Evolutionary conservation across 2,797 vertebrate species (phyloP), one percentile per base, ranked within the genome.

Genomic region (Amblyraja radiata): DNA sequence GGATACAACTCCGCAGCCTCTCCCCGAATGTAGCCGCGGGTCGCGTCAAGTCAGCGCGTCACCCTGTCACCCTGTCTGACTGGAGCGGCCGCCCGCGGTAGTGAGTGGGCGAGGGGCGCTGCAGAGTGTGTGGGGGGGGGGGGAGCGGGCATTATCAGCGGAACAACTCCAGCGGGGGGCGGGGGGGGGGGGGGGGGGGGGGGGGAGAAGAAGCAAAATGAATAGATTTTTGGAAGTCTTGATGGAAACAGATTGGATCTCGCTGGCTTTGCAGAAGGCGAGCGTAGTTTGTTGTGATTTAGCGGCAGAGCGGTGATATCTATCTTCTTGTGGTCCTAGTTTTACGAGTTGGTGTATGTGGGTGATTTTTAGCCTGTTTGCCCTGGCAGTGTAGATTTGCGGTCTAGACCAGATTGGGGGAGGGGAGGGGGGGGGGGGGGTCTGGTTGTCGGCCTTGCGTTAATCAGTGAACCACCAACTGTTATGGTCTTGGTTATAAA

Each of bases 331-430:
- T 91, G 71, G 71, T 91, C 71, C 65, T 74, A 91, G 65, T 91
- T 91, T 88, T 68, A 68, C 84, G 84, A 88, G 84, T 88, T 88
- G 32, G 63, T 88, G 84, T 92, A 76, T 92, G 88, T 91, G 25
- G 88, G 65, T 91, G 90, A 46, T 74, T 92, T 80, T 54, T 28
- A 76, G 65, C 39, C 90, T 63, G 84, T 68, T 86, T 6, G 32
- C 84, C n/a, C 84, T 36, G 36, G 61, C 65, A n/a, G 36, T 36
- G 84, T 88, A 58, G 65, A 28, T 73, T 73, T 76, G 25, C 8
- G 68, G n/a, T 54, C 25, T 36, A 92, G 90, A 92, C 76, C 68
- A 54, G 6, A 92, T 76, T 10, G 25, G 68, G 23, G 90, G 90
- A 63, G 71, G 3, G 39, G 23, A 28, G 7, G 18, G 39, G 39